Evolutionary conservation across 1,140 invertebrate species (phyloP).

Genomic region (Hylaeus anthracinus): DNA sequence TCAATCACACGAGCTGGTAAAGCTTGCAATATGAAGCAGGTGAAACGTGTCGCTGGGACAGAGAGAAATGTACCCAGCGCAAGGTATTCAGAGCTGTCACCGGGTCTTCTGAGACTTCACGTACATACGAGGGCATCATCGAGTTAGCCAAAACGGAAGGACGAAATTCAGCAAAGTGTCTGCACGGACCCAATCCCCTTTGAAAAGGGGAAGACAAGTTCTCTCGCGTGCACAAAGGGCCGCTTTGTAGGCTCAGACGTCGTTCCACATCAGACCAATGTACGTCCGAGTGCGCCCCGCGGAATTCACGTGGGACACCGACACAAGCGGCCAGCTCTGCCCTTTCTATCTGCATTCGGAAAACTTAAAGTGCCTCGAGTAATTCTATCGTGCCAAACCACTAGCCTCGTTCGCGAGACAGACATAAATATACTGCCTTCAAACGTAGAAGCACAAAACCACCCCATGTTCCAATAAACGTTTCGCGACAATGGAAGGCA

Average conservation of each 20-base stretch:
- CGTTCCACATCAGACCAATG: constrained; percentile 29
- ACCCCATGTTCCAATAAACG: too few species aligned
- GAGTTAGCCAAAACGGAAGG: constrained; percentile 47
- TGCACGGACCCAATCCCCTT: constrained; percentile 3
- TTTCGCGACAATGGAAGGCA: too few species aligned
- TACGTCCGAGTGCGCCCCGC: constrained; percentile 14
- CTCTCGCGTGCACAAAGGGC: constrained; percentile 20
- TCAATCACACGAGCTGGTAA: neutral
- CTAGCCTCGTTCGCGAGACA: neutral
- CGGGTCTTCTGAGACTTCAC: constrained; percentile 16
- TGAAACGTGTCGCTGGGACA: neutral
- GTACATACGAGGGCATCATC: constrained; percentile 13
- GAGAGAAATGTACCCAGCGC: neutral
- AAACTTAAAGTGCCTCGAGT: constrained; percentile 31
- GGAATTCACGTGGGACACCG: constrained; percentile 32
- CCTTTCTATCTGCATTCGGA: constrained; percentile 21
- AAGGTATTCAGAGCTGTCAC: constrained; percentile 21
- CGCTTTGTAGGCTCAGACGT: constrained; percentile 50
- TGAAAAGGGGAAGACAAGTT: constrained; percentile 29
- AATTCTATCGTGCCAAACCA: constrained; percentile 13
- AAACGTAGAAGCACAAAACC: neutral
- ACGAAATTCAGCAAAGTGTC: constrained; percentile 42
- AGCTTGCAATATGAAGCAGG: neutral
- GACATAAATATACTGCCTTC: constrained; percentile 22
- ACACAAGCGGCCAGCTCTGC: neutral